Evolutionary conservation across 2,113 vertebrate genomes (phyloP).

Genomic region (Spizaetus ornatus): DNA sequence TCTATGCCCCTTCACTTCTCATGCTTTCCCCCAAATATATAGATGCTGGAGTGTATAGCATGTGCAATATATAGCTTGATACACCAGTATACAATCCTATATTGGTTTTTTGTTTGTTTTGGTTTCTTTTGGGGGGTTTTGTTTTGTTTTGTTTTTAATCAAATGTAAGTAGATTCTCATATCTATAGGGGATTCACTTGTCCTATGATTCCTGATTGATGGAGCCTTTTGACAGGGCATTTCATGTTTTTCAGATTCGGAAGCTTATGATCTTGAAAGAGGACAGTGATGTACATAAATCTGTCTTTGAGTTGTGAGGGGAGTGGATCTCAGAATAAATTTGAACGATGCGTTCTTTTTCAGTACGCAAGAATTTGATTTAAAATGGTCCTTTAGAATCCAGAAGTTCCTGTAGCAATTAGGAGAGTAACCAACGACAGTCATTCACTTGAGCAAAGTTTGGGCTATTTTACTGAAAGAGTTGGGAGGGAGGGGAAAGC

Average conservation of each 20-base stretch:
- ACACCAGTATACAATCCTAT: not conserved
- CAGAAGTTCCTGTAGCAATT: not conserved
- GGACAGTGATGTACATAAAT: not conserved
- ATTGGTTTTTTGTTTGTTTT: not conserved
- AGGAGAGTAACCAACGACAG: not conserved
- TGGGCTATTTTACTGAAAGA: not conserved
- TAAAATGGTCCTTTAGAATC: not conserved
- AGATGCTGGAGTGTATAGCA: not conserved
- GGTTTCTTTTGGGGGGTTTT: not conserved
- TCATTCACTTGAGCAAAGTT: not conserved
- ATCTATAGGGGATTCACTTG: not conserved
- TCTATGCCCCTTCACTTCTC: not conserved
- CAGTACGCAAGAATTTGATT: not conserved
- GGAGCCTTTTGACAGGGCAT: not conserved
- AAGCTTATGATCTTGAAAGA: not conserved
- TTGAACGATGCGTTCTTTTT: not conserved
- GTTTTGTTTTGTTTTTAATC: not conserved
- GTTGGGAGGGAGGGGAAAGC: not conserved
- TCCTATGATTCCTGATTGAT: not conserved
- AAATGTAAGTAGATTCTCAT: not conserved
- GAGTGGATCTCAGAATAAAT: not conserved
- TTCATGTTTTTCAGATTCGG: not conserved
- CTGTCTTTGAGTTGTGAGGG: not conserved
- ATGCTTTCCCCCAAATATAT: not conserved
- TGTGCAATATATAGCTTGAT: not conserved